A percentile compares a stretch with the other conserved stretches of the same genome.
phyloP scores from a whole-genome alignment of 1,140 invertebrate species.

The Lethrus apterus region DNA sequence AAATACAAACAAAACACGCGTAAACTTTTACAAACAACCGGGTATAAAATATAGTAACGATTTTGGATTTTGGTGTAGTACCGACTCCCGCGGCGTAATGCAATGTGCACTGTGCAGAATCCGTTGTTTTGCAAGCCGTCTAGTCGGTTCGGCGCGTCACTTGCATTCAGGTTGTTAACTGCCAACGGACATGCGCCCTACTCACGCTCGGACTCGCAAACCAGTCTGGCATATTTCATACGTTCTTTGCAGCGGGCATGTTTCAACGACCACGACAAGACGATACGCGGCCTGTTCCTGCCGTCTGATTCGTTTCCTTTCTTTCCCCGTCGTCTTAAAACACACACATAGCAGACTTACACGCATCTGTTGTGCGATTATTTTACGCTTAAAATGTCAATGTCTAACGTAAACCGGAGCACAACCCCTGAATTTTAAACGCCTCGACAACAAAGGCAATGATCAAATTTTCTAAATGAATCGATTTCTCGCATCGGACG shows the following conservation, averaged over 20 bases:
- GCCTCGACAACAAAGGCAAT: too few relatives aligned
- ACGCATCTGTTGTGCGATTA: too few relatives aligned
- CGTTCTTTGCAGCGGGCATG: conserved; percentile 8
- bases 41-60: conserved; percentile 20
- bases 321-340: too few relatives aligned
- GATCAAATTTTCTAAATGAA: too few relatives aligned
- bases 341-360: too few relatives aligned
- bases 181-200: conserved; percentile 28
- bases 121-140: conserved; percentile 38
- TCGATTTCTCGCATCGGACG: too few relatives aligned
- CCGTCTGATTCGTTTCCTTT: too few relatives aligned
- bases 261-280: neutral
- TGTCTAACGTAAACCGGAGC: too few relatives aligned
- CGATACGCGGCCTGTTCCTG: too few relatives aligned
- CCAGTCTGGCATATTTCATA: conserved; percentile 27
- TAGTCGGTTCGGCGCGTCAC: conserved; percentile 28
- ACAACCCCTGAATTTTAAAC: too few relatives aligned
- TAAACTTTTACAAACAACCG: too few relatives aligned
- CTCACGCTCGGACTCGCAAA: conserved; percentile 22
- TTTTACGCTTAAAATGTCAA: too few relatives aligned
- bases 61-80: conserved; percentile 40
- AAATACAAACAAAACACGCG: neutral
- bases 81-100: conserved; percentile 40
- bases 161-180: conserved; percentile 35
- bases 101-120: conserved; percentile 36